phyloP scores from a whole-genome alignment of 2,797 vertebrate genomes.

The Melanotaenia maccullochi region DNA sequence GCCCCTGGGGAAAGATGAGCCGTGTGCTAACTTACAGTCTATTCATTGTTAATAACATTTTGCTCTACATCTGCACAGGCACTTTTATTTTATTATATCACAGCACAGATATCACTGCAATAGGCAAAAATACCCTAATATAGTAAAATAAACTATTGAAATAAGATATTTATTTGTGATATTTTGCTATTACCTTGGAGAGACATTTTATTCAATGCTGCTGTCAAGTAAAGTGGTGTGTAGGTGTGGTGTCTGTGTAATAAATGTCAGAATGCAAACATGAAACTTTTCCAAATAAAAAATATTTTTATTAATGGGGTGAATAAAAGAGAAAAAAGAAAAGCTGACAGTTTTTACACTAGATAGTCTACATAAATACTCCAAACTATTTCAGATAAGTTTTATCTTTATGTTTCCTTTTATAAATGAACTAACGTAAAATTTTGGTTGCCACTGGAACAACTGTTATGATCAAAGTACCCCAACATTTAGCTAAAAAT shows the following conservation, averaged over 20 bases:
- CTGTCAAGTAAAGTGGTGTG: slow-evolving; percentile 16
- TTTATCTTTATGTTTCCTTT: slow-evolving; percentile 9
- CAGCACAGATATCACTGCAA: background rate
- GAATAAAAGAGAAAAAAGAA: background rate
- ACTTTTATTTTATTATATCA: background rate
- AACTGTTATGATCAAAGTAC: background rate
- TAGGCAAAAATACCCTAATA: too few species aligned
- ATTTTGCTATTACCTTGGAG: slow-evolving; percentile 13
- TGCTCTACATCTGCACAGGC: background rate
- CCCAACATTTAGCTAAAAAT: background rate
- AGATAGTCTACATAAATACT: background rate
- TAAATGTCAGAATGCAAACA: slow-evolving; percentile 16
- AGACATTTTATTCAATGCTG: slow-evolving; percentile 29
- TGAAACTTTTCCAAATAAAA: background rate
- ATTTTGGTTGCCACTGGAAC: background rate
- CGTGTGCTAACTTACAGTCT: slow-evolving; percentile 4
- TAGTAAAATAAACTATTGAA: slow-evolving; percentile 19
- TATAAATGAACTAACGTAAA: background rate
- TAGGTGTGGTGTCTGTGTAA: slow-evolving; percentile 12
- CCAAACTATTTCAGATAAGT: background rate
- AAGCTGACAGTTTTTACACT: background rate
- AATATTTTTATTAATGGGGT: background rate
- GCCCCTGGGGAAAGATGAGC: slow-evolving; percentile 15
- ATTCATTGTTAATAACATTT: background rate
- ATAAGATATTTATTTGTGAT: slow-evolving; percentile 16